phyloP scores from a whole-genome alignment of 2,888 invertebrate species.

The Petrolisthes cinctipes region DNA sequence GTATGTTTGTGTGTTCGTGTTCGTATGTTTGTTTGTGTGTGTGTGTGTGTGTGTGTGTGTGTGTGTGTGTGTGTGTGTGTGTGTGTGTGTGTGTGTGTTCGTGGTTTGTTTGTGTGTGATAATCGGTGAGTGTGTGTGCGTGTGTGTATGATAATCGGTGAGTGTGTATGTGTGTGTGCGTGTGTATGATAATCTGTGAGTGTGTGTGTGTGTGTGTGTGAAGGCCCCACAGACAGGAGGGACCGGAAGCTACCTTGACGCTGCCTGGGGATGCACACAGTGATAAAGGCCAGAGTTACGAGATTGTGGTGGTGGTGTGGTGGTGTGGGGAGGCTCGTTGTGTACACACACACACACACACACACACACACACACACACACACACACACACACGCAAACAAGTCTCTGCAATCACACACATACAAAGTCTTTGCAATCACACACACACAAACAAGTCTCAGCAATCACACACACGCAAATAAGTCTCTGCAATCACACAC shows the following conservation, averaged over 20 bases:
- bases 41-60: constrained; percentile 14
- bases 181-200: background rate
- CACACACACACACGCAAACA: constrained; percentile 9
- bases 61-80: background rate
- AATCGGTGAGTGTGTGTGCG: background rate
- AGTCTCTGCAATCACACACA: constrained; percentile 27
- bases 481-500: background rate
- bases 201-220: background rate
- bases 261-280: background rate
- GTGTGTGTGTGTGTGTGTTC: background rate
- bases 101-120: background rate
- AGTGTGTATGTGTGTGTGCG: constrained; percentile 11
- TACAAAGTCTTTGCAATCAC: background rate
- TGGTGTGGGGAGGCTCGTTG: background rate
- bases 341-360: background rate
- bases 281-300: constrained; percentile 9
- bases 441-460: background rate
- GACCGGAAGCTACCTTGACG: background rate
- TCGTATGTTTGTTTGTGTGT: background rate
- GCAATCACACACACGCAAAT: constrained; percentile 10
- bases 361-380: constrained; percentile 26
- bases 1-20: background rate
- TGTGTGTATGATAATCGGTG: background rate
- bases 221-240: too few species aligned
- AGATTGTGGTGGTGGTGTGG: background rate